A percentile compares a stretch with the other conserved stretches of the same genome.
These are phyloP conservation scores for Siniperca scherzeri DNA, from an alignment of 2,797 vertebrate species.

Conservation along the genomic window DNA sequence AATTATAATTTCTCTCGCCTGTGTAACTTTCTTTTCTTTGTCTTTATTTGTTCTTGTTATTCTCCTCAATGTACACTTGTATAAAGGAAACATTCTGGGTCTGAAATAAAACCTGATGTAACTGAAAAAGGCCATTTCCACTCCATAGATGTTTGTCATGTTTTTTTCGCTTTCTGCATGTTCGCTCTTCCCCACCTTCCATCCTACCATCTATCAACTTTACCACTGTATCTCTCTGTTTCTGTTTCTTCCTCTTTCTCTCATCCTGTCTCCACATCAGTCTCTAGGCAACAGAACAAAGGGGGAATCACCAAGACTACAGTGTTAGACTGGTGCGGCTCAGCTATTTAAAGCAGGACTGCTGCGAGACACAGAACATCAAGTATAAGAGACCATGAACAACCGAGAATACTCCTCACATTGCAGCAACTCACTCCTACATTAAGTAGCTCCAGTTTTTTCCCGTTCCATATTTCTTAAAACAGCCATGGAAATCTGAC, in stretches of 20 bases:
- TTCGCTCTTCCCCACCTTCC: background rate
- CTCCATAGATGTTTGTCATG: background rate
- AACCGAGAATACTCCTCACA: background rate
- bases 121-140: background rate
- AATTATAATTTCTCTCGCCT: background rate
- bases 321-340: constrained; percentile 42
- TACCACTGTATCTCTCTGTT: constrained; percentile 8
- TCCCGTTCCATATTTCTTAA: background rate
- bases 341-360: constrained; percentile 65
- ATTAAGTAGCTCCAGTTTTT: background rate
- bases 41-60: background rate
- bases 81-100: background rate
- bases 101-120: background rate
- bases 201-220: constrained; percentile 34
- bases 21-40: background rate
- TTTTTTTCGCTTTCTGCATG: background rate
- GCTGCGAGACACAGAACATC: constrained; percentile 47
- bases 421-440: background rate
- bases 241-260: constrained; percentile 20
- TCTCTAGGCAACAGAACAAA: constrained; percentile 76
- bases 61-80: background rate
- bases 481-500: background rate
- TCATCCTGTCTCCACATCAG: constrained; percentile 48
- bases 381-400: background rate
- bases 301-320: constrained; percentile 53